These are phyloP conservation scores for Xestia sexstrigata DNA, from an alignment of 2,888 invertebrate species.

Conservation along the genomic window DNA sequence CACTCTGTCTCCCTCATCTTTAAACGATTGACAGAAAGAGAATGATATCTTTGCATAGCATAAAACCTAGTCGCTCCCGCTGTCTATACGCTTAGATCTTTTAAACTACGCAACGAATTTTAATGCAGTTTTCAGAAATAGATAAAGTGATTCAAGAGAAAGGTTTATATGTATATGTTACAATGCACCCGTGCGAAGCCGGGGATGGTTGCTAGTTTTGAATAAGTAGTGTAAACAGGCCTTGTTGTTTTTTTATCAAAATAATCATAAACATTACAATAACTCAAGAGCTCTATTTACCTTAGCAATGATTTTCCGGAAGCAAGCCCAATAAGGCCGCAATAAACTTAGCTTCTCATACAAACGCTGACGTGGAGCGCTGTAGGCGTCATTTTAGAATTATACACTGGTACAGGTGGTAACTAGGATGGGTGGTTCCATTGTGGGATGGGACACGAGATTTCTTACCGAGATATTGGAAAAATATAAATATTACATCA, in stretches of 20 bases:
- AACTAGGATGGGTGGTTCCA: conserved; percentile 30
- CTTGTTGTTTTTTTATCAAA: background rate
- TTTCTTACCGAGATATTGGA: background rate
- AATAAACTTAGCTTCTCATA: conserved; percentile 45
- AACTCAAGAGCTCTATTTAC: conserved; percentile 26
- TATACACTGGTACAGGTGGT: conserved; percentile 52
- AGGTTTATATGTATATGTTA: too few relatives aligned
- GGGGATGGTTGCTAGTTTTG: too few relatives aligned
- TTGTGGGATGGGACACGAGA: background rate
- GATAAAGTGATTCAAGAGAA: too few relatives aligned
- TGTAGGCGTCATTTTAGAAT: conserved; percentile 41
- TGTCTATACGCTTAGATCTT: too few relatives aligned
- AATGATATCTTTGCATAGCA: too few relatives aligned
- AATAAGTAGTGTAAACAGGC: background rate
- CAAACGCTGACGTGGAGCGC: conserved; percentile 51
- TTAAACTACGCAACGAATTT: too few relatives aligned
- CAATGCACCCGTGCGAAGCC: too few relatives aligned
- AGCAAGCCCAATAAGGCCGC: conserved; percentile 27
- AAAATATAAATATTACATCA: background rate
- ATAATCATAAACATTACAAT: background rate
- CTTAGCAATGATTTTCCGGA: conserved; percentile 39
- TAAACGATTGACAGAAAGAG: too few relatives aligned
- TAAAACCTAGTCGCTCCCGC: too few relatives aligned
- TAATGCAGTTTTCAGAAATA: too few relatives aligned
- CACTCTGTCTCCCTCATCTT: too few relatives aligned